A percentile compares a stretch with the other conserved stretches of the same genome.
phyloP scores from a whole-genome alignment of 2,888 invertebrate genomes.

The Ophion slaviceki region DNA sequence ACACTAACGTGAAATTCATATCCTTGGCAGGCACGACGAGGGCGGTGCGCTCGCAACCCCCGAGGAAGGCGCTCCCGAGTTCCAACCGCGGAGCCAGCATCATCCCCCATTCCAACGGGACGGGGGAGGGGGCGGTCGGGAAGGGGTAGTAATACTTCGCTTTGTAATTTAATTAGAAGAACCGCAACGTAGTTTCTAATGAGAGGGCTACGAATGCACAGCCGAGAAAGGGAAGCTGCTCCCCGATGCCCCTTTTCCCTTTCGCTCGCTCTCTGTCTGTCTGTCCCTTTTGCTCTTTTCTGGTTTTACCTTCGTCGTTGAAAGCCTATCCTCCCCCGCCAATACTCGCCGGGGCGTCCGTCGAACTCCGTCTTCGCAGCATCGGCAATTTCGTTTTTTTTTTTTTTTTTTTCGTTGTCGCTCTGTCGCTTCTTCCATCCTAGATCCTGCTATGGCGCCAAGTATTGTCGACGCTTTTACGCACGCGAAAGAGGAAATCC shows the following conservation, averaged over 20 bases:
- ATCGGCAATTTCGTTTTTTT: background rate
- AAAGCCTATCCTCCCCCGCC: slow-evolving; percentile 1
- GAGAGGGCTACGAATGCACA: slow-evolving; percentile 64
- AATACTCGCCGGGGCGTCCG: background rate
- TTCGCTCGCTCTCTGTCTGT: slow-evolving; percentile 46
- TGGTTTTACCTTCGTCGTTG: slow-evolving; percentile 11
- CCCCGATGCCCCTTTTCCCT: slow-evolving; percentile 39
- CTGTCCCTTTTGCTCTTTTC: slow-evolving; percentile 18
- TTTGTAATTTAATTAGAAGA: slow-evolving; percentile 73
- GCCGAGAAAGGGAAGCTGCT: slow-evolving; percentile 35
- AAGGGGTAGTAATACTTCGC: slow-evolving; percentile 54
- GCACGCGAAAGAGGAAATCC: no score
- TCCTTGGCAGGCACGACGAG: slow-evolving; percentile 38
- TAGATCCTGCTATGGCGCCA: background rate
- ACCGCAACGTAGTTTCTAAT: slow-evolving; percentile 69
- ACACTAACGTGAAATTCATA: slow-evolving; percentile 44
- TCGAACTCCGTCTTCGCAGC: slow-evolving; percentile 17
- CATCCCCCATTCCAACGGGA: background rate
- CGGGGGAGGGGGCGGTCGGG: background rate
- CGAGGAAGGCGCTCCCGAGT: slow-evolving; percentile 27
- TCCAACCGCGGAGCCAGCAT: slow-evolving; percentile 24
- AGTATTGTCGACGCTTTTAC: no score
- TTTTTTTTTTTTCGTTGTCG: slow-evolving; percentile 5
- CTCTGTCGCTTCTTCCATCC: background rate
- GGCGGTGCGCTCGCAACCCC: slow-evolving; percentile 7